These are phyloP conservation scores for Bombus huntii DNA, from an alignment of 1,140 invertebrate genomes.

Conservation along the genomic window DNA sequence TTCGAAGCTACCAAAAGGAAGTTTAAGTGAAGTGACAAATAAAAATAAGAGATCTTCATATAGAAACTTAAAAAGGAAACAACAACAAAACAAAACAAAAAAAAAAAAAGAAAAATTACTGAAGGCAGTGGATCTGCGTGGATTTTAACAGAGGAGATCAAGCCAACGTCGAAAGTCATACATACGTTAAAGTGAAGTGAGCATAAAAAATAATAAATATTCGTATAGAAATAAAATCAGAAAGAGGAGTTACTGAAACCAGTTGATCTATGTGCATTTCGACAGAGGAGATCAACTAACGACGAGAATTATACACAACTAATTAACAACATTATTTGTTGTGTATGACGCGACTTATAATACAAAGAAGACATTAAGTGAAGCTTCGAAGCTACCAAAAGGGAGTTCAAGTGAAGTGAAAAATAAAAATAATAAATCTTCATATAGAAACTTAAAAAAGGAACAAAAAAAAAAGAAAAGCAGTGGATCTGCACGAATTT, in stretches of 20 bases:
- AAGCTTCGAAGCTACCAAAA: background rate
- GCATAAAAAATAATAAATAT: background rate
- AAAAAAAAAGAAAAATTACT: background rate
- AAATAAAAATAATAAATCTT: background rate
- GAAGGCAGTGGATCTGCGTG: background rate
- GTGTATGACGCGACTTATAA: too few relatives aligned
- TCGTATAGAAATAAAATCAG: background rate
- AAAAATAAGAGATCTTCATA: too few relatives aligned
- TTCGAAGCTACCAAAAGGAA: background rate
- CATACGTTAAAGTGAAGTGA: background rate
- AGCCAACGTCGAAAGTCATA: background rate
- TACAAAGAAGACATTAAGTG: background rate
- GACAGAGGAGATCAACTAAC: background rate
- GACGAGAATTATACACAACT: background rate
- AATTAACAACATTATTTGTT: background rate
- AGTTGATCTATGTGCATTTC: background rate
- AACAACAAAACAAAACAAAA: background rate
- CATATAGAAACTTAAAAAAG: background rate
- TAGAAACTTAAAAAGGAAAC: background rate
- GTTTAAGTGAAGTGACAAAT: background rate
- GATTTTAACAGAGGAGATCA: background rate
- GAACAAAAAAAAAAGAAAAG: background rate
- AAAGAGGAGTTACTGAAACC: background rate
- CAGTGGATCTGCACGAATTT: background rate
- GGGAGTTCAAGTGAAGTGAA: background rate